Base-by-base conservation (phyloP, 2,888 invertebrate genomes). In the Ethmia dodecea region DNA sequence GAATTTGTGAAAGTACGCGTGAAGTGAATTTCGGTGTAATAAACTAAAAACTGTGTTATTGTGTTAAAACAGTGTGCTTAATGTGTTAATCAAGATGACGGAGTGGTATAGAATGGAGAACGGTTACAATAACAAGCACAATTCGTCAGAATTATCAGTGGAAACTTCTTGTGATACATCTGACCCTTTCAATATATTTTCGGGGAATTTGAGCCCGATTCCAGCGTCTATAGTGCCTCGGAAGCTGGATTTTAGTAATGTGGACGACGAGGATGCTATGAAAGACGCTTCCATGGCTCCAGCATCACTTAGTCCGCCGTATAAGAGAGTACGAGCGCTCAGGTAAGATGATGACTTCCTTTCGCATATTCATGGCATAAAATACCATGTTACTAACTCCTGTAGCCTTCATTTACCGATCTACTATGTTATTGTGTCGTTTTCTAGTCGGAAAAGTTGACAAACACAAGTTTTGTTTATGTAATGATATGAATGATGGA, bases 111-210 rank as follows among this genome's bases (percentile, higher is more conserved):
- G 74, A 62, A 81, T 80, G 79, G 79, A 75, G 54, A 64, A 65
- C 33, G 73, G 72, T 43, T 71, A 63, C 48, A 69, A 60, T 28
- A 70, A 60, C 48, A 75, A 76, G 40, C 65, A 66, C 45, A 72
- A 83, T 68, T 86, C 88, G 40, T 88, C 88, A 42, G 88, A 88
- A 67, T 66, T 89, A 48, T 89, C 88, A 42, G 83, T 81, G 52
- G 89, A 89, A 75, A 87, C 81, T 49, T 89, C 90, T 46, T 88
- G 89, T 74, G 90, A 91, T 70, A 87, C 90, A 76, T 89, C 90
- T 62, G 89, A 89, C 62, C 75, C 83, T 14, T 89, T 89, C 55
- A 90, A 90, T 58, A 68, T 77, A 55, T 87, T 89, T 57, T 89
- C 89, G 49, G 87, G 86, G 37, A 90, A 88, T 69, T 73, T 88